Percentiles rank a stretch among this genome's conserved stretches.
Conservation (phyloP, 2,888 invertebrate genomes). For the Polydesmus complanatus region DNA sequence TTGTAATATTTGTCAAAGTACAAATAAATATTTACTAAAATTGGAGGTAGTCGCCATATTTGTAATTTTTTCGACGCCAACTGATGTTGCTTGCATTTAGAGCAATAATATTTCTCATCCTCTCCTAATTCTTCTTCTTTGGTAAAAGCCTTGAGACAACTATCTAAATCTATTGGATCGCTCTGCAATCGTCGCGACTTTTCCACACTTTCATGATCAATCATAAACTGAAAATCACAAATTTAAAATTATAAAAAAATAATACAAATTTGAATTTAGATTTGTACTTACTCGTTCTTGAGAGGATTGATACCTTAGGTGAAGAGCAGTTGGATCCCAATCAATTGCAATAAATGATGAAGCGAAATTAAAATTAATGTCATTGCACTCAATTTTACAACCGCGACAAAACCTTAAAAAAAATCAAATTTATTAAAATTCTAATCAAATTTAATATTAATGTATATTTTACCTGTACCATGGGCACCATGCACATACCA, state of each 20-base stretch:
- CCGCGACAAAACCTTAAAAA: constrained; percentile 64
- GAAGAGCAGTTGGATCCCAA: constrained; percentile 89
- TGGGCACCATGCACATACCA: constrained; percentile 43
- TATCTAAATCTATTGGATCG: constrained; percentile 67
- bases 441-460: no score
- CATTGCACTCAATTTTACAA: constrained; percentile 57
- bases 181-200: constrained; percentile 54
- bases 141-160: constrained; percentile 77
- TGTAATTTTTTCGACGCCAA: constrained; percentile 80
- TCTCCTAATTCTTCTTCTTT: constrained; percentile 61
- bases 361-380: constrained; percentile 30
- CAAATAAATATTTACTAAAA: constrained; percentile 46
- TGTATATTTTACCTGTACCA: constrained; percentile 39
- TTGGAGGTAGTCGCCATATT: constrained; percentile 79
- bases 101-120: constrained; percentile 73
- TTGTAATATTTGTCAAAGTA: background rate
- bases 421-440: background rate
- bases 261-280: background rate
- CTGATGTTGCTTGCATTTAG: constrained; percentile 64
- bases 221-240: constrained; percentile 45
- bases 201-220: constrained; percentile 59
- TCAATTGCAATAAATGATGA: constrained; percentile 61
- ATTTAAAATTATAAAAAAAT: background rate
- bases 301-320: constrained; percentile 70
- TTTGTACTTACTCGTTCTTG: constrained; percentile 53